Evolutionary conservation across 2,113 vertebrate species (phyloP), one percentile per base, ranked within the genome.

Genomic region (Oncorhynchus kisutch): DNA sequence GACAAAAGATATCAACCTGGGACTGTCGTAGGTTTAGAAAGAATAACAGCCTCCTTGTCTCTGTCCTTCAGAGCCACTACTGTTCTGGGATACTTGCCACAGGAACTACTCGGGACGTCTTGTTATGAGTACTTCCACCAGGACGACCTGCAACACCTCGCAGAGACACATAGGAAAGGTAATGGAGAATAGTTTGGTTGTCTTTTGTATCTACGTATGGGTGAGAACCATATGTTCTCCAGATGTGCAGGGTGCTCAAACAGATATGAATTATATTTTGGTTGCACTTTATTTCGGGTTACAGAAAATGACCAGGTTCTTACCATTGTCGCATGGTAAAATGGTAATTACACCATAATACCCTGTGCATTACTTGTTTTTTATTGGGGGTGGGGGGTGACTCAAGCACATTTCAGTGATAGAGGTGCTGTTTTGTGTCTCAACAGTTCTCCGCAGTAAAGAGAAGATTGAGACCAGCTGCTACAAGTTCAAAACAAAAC

Each of bases 121-220:
- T 97, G 96, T 88, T 97, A 97, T 6, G 96, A 97, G 78, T 97
- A 96, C 89, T 97, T 96, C 91, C 96, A 97, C 88, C 95, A 96
- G 88, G 95, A 97, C 39, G 95, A 97, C 84, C 91, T 96, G 65
- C 92, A 83, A 57, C 96, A 95, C 84, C 93, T 99, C 83, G 95
- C 95, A 34, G 95, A 97, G 12, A 93, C 94, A 86, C 97, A 99
- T 85, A 92, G 96, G 91, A 95, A 96, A 94, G 97, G 96, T 96
- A 88, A 16, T 18, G 1, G 1, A 4, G 49, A 51, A 51, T 51
- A 51, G 49, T 14, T 16, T 14, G 66, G 48, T 2, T 65, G 8
- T 66, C 49, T 4, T 66, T 25, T 0, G 25, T 66, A 14, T 14
- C 49, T 13, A 51, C 13, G 0, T 51, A 51, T 51, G 2, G 49